A percentile compares a stretch with the other conserved stretches of the same genome.
Conservation (phyloP, 2,113 vertebrate species). For the Seriola dumerili region DNA sequence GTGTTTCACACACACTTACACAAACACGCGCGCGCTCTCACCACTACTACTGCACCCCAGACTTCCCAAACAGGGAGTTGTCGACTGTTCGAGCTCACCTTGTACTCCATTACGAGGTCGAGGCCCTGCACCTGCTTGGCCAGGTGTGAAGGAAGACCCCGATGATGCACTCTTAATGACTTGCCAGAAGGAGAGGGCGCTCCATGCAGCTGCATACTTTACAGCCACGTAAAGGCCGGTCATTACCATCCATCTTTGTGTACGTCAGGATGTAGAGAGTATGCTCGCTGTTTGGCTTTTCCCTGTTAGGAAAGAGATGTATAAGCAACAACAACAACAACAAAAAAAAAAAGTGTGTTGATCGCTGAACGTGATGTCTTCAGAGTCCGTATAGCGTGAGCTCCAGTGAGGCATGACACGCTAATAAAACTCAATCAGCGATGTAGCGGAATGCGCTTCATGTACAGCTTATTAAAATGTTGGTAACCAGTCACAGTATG, state of each 20-base stretch:
- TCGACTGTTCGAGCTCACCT: slow-evolving; percentile 67
- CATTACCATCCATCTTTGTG: slow-evolving; percentile 74
- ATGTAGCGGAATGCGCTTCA: slow-evolving; percentile 15
- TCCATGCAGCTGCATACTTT: slow-evolving; percentile 69
- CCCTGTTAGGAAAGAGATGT: slow-evolving; percentile 7
- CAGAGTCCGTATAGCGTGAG: neutral
- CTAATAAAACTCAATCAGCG: slow-evolving; percentile 32
- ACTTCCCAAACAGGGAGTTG: slow-evolving; percentile 43
- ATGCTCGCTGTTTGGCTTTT: slow-evolving; percentile 42
- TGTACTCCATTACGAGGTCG: slow-evolving; percentile 70
- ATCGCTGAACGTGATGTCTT: slow-evolving; percentile 34
- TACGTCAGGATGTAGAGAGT: slow-evolving; percentile 45
- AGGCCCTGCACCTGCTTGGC: slow-evolving; percentile 77
- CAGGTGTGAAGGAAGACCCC: slow-evolving; percentile 77
- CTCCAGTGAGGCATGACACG: slow-evolving; percentile 24
- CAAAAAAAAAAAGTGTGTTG: slow-evolving; percentile 28
- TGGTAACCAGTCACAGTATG: slow-evolving; percentile 19
- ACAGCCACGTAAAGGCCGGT: slow-evolving; percentile 50
- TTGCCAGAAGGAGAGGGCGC: slow-evolving; percentile 71
- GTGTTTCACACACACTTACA: slow-evolving; percentile 13
- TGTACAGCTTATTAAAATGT: slow-evolving; percentile 36
- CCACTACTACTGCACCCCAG: neutral
- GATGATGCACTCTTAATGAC: slow-evolving; percentile 77
- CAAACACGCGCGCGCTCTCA: neutral
- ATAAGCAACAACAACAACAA: slow-evolving; percentile 16